phyloP scores from a whole-genome alignment of 1,140 invertebrate genomes.

The Euura lappo region DNA sequence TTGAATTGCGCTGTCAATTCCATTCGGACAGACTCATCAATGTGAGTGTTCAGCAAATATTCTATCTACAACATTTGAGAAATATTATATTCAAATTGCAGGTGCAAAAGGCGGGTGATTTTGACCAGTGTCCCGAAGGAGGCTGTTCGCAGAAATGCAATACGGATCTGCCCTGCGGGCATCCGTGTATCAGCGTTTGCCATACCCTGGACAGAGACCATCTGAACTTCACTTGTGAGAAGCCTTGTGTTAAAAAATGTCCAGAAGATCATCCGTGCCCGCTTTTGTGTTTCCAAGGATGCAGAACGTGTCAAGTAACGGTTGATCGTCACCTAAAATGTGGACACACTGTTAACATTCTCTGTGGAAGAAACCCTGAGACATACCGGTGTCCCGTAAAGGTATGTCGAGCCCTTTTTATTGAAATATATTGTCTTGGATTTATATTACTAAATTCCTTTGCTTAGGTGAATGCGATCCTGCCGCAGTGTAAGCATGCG shows the following conservation, averaged over 20 bases:
- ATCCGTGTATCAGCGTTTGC: conserved; percentile 63
- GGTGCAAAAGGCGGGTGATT: conserved; percentile 50
- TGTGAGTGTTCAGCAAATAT: conserved; percentile 20
- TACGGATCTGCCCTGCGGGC: conserved; percentile 57
- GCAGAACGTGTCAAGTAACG: conserved; percentile 52
- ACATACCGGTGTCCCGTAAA: neutral
- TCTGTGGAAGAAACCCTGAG: conserved; percentile 48
- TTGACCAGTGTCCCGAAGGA: conserved; percentile 60
- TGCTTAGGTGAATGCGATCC: neutral
- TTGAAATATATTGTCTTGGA: too few species aligned
- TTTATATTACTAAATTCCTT: too few species aligned
- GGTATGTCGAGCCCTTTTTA: neutral
- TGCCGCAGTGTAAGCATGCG: conserved; percentile 12
- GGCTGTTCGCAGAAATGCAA: conserved; percentile 58
- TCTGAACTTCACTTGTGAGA: conserved; percentile 47
- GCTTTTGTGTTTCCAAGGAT: conserved; percentile 53
- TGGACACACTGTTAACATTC: conserved; percentile 51
- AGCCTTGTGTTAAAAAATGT: conserved; percentile 51
- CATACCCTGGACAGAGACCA: conserved; percentile 62
- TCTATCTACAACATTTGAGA: neutral
- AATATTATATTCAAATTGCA: conserved; percentile 25
- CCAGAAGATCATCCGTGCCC: neutral
- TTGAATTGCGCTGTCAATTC: conserved; percentile 60
- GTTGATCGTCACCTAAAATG: conserved; percentile 56
- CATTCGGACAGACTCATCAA: conserved; percentile 50